Evolutionary conservation across 2,888 invertebrate species (phyloP).

Genomic region (Baccha elongata): DNA sequence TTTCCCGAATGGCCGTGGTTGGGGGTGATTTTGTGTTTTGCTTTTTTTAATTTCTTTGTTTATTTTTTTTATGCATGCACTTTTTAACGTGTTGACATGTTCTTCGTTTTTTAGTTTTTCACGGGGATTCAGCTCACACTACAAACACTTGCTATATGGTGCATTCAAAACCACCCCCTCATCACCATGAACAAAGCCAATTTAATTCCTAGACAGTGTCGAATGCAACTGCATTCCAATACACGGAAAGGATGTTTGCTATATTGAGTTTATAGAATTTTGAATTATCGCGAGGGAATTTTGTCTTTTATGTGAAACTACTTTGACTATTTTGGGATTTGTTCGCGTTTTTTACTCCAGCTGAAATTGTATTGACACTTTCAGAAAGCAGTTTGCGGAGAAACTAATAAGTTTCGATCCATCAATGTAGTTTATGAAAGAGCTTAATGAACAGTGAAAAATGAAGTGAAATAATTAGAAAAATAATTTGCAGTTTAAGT

Average conservation of each 20-base stretch:
- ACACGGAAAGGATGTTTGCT: conserved; percentile 48
- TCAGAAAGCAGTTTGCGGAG: too few relatives aligned
- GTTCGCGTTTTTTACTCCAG: too few relatives aligned
- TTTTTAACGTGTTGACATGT: conserved; percentile 68
- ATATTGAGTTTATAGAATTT: not conserved
- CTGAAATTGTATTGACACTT: too few relatives aligned
- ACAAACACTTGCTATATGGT: conserved; percentile 30
- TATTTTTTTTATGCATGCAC: conserved; percentile 68
- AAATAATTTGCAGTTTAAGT: too few relatives aligned
- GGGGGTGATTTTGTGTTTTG: conserved; percentile 75
- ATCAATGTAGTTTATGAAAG: too few relatives aligned
- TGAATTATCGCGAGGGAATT: too few relatives aligned
- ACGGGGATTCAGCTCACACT: conserved; percentile 56
- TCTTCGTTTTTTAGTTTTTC: conserved; percentile 72
- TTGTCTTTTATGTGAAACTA: too few relatives aligned
- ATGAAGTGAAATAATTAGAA: too few relatives aligned
- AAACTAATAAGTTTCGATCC: too few relatives aligned
- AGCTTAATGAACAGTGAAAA: too few relatives aligned
- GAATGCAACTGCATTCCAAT: conserved; percentile 40
- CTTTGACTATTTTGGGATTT: too few relatives aligned
- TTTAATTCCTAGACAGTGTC: conserved; percentile 61
- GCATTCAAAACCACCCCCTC: conserved; percentile 61
- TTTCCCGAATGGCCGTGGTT: conserved; percentile 61
- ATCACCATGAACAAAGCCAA: conserved; percentile 63
- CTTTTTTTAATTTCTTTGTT: conserved; percentile 70